A percentile compares a stretch with the other conserved stretches of the same genome.
phyloP scores from a whole-genome alignment of 1,140 invertebrate species.

The Dendrolimus kikuchii region DNA sequence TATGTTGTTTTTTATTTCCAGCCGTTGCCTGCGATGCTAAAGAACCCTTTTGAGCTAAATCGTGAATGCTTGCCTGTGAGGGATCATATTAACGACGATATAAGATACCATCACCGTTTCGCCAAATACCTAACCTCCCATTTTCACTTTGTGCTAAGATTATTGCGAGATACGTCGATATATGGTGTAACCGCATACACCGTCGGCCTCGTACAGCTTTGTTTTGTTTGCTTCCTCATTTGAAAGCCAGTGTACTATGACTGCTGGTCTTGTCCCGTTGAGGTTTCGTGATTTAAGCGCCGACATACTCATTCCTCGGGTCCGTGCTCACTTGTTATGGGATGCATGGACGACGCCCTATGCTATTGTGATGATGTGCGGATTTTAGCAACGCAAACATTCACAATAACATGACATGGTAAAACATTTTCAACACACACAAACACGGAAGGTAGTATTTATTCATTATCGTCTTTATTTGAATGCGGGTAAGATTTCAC shows the following conservation, averaged over 20 bases:
- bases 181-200: constrained; percentile 14
- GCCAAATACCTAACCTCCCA: constrained; percentile 63
- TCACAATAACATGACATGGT: constrained; percentile 62
- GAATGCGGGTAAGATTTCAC: constrained; percentile 23
- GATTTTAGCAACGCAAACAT: constrained; percentile 51
- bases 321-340: constrained; percentile 42
- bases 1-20: constrained; percentile 73
- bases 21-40: constrained; percentile 71
- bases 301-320: constrained; percentile 62
- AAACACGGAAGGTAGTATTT: constrained; percentile 66
- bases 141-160: constrained; percentile 67
- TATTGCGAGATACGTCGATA: constrained; percentile 33
- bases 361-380: constrained; percentile 49
- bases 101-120: constrained; percentile 62
- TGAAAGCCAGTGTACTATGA: constrained; percentile 60
- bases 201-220: constrained; percentile 37
- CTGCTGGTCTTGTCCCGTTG: constrained; percentile 40
- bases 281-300: constrained; percentile 21
- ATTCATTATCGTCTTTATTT: constrained; percentile 53
- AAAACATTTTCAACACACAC: constrained; percentile 62
- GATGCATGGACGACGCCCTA: constrained; percentile 57
- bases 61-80: constrained; percentile 72
- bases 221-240: constrained; percentile 60
- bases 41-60: constrained; percentile 71
- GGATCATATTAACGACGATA: constrained; percentile 71